phyloP scores from a whole-genome alignment of 1,140 invertebrate species.

The Brachystomella parvula region DNA sequence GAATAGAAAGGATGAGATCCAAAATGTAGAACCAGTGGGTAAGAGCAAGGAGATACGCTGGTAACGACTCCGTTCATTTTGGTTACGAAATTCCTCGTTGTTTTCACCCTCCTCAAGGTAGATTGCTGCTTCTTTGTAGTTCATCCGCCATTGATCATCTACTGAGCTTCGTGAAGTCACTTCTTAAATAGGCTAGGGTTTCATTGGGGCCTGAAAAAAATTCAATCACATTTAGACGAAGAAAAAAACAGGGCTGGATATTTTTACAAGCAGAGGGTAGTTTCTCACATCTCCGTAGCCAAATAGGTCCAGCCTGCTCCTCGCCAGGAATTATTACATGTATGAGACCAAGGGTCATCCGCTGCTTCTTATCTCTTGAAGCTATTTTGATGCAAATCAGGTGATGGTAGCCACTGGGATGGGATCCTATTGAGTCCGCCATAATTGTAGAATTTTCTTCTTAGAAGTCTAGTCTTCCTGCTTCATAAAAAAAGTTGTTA shows the following conservation, averaged over 20 bases:
- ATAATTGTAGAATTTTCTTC: not conserved
- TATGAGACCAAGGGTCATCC: not conserved
- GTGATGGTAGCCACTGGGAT: no score
- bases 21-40: slow-evolving; percentile 79
- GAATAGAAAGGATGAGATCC: slow-evolving; percentile 66
- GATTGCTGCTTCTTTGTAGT: slow-evolving; percentile 64
- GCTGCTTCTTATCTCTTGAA: not conserved
- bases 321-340: not conserved
- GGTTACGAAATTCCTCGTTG: slow-evolving; percentile 89
- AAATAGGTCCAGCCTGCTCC: not conserved
- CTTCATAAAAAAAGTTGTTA: no score
- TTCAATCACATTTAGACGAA: no score
- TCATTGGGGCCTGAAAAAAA: not conserved
- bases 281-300: not conserved
- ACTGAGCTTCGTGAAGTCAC: not conserved
- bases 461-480: no score
- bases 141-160: slow-evolving; percentile 42
- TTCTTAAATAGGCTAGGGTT: not conserved
- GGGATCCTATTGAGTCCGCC: not conserved
- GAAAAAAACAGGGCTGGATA: no score
- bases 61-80: slow-evolving; percentile 67
- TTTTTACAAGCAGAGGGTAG: no score
- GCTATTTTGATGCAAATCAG: not conserved
- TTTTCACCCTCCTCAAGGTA: slow-evolving; percentile 64
- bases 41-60: slow-evolving; percentile 78